Evolutionary conservation across 2,888 invertebrate species (phyloP).

Genomic region (Brenthis ino): DNA sequence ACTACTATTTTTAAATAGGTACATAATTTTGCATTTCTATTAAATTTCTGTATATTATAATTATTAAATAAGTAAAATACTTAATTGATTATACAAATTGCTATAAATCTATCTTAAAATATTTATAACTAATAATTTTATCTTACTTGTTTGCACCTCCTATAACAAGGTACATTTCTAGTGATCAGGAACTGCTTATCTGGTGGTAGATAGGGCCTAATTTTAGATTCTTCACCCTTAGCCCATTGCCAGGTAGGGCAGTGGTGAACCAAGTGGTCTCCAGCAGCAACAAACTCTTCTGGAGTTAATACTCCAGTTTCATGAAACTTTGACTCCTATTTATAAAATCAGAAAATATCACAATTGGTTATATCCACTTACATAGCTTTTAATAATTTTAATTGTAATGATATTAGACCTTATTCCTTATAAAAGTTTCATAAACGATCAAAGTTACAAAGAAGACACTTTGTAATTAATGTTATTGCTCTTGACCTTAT

Average conservation of each 20-base stretch:
- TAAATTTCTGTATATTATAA: too few relatives aligned
- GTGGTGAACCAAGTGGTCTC: constrained; percentile 98
- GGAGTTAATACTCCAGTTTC: constrained; percentile 99
- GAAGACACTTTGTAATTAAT: neutral
- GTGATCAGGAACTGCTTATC: constrained; percentile 99
- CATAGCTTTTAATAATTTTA: neutral
- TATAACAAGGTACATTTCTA: constrained; percentile 97
- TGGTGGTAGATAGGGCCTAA: constrained; percentile 93
- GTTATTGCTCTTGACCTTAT: neutral
- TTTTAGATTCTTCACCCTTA: constrained; percentile 93
- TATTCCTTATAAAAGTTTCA: neutral
- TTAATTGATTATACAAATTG: too few relatives aligned
- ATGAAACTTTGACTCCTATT: constrained; percentile 96
- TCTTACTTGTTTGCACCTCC: constrained; percentile 93
- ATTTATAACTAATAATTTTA: neutral
- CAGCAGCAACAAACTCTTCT: constrained; percentile 99
- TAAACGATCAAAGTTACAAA: constrained; percentile 12
- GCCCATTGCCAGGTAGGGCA: constrained; percentile 99
- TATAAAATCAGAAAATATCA: neutral
- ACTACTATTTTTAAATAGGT: too few relatives aligned
- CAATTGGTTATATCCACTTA: too few relatives aligned
- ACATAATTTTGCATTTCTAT: too few relatives aligned
- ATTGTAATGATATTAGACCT: neutral
- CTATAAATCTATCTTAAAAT: too few relatives aligned
- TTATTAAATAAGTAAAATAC: too few relatives aligned